Base-by-base conservation (phyloP, 1,140 invertebrate species). In the Diabrotica undecimpunctata region DNA sequence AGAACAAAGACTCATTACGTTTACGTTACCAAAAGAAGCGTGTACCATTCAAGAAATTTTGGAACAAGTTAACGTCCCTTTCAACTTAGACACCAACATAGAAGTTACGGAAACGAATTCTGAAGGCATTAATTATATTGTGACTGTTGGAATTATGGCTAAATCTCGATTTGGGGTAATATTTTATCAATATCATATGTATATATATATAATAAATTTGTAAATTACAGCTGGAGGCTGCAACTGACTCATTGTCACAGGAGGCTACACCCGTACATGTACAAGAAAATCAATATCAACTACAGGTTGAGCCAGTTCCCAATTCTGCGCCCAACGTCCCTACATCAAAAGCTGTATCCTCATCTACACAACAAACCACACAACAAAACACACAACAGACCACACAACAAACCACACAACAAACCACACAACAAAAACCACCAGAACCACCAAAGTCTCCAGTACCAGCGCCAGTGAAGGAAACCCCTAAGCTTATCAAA, bases 21-120 rank as follows among this genome's bases (percentile, higher is more conserved):
- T 91, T 71, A 90, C 89, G 41, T 80, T 90, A 70, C 89, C 90
- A 6, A 87, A 88, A 69, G 89, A 91, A 74, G 88, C 87, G 65
- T 91, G 90, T 75, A 91, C 89, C 0, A 87, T 91, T 54, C 87
- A 90, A 76, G 89, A 91, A 81, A 83, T 91, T 64, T 77, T 91
- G 54, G 88, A 90, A 76, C 89, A 91, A 82, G 88, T 85, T 39
- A 84, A 83, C 68, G 87, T 90, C 68, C 81, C 83, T 39, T 86
- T 88, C 70, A 81, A 83, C 51, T 80, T 82, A 53, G 83, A 85
- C 51, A 89, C 87, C 7, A 81, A 82, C 55, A 88, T 91, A 58
- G 86, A 88, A 66, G 86, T 88, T 71, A 87, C 88, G 63, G 83
- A 87, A 71, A 88, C 89, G 75, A 85, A 85, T 14, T 83, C 81